These are phyloP conservation scores for Globodera ellingtonae DNA, from an alignment of 1,140 invertebrate species.

Conservation along the genomic window DNA sequence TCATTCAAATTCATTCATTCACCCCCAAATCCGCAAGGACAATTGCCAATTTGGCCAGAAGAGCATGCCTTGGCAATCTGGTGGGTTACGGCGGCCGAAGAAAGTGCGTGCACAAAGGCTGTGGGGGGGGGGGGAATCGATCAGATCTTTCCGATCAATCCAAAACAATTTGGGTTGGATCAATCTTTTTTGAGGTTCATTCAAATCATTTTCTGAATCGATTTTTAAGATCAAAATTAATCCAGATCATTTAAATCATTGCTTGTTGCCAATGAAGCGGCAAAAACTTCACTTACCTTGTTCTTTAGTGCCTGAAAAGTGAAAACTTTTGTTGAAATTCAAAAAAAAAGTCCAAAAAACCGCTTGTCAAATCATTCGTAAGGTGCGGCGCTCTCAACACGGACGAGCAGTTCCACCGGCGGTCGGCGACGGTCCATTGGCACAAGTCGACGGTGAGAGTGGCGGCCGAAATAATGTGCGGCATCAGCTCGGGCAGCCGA, in stretches of 20 bases:
- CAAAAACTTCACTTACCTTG: slow-evolving; percentile 65
- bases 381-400: slow-evolving; percentile 76
- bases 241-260: background rate
- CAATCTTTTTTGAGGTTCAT: background rate
- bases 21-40: slow-evolving; percentile 73
- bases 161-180: too few species aligned
- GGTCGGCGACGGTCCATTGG: slow-evolving; percentile 74
- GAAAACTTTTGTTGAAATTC: background rate
- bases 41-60: slow-evolving; percentile 72
- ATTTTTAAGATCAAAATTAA: too few species aligned
- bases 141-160: background rate
- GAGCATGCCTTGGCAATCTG: slow-evolving; percentile 75
- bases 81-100: slow-evolving; percentile 76
- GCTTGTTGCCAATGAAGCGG: background rate
- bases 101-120: slow-evolving; percentile 77
- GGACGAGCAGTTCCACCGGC: slow-evolving; percentile 83
- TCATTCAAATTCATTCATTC: slow-evolving; percentile 56
- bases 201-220: background rate
- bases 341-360: slow-evolving; percentile 66
- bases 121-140: background rate
- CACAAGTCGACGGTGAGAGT: slow-evolving; percentile 74
- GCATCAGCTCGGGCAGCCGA: slow-evolving; percentile 78
- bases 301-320: slow-evolving; percentile 75
- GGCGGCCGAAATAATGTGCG: slow-evolving; percentile 75
- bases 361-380: slow-evolving; percentile 78